Conservation (phyloP, 2,888 invertebrate species). For the Pseudococcus jackbeardsleyi region DNA sequence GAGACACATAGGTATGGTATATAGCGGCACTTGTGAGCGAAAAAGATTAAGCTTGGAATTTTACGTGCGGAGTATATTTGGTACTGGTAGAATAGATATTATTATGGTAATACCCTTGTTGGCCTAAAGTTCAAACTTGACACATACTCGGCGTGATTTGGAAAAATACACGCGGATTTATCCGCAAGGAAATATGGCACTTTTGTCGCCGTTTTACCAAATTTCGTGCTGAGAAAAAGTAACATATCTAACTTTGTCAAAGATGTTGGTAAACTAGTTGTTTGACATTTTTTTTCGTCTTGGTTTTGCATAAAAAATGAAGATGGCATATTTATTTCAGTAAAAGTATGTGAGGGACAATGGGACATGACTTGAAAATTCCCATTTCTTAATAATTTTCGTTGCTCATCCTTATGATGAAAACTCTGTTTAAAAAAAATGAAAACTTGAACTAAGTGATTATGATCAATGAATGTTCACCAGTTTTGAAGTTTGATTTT, state of each 20-base stretch:
- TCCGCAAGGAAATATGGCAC: neutral
- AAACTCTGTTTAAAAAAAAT: no score
- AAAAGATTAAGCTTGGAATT: constrained; percentile 27
- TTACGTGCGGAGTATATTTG: constrained; percentile 22
- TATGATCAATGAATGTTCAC: no score
- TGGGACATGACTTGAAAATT: no score
- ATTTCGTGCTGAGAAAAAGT: neutral
- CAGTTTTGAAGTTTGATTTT: no score
- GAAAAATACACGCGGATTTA: constrained; percentile 28
- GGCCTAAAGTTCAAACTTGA: constrained; percentile 28
- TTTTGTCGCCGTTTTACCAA: constrained; percentile 1
- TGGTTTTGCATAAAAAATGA: neutral
- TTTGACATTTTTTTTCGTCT: neutral
- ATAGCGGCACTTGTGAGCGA: neutral
- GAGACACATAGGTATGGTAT: neutral
- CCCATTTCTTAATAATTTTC: no score
- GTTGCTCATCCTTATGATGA: no score
- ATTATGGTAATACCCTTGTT: constrained; percentile 28
- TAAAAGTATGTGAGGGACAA: no score
- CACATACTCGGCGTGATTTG: constrained; percentile 37
- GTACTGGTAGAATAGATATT: constrained; percentile 9
- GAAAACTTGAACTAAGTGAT: no score
- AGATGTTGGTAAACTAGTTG: neutral
- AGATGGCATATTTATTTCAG: no score
- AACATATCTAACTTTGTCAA: neutral